Conservation (phyloP, 2,113 vertebrate species). For the Neofelis nebulosa region DNA sequence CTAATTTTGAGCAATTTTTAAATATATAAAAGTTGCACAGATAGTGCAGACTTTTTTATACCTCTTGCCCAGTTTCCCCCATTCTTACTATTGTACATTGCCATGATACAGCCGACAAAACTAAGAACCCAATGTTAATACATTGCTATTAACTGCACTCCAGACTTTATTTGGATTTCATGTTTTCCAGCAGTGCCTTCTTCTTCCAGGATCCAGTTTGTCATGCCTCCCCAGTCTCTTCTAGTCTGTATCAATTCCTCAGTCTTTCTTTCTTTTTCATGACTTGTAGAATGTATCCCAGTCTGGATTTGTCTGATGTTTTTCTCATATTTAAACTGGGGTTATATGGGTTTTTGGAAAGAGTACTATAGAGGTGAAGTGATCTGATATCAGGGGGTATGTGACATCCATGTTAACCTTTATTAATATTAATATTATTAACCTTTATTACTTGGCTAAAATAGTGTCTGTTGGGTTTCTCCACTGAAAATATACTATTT, state of each 20-base stretch:
- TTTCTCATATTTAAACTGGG: not conserved
- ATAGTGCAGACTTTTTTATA: not conserved
- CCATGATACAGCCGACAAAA: not conserved
- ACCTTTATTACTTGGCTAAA: not conserved
- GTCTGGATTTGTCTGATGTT: not conserved
- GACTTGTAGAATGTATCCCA: not conserved
- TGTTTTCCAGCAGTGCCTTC: not conserved
- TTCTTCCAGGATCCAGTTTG: not conserved
- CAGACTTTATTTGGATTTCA: conserved; percentile 26
- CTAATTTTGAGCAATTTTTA: conserved; percentile 30
- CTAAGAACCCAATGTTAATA: not conserved
- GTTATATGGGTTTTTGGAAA: not conserved
- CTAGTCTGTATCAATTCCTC: not conserved
- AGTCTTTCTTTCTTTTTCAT: not conserved
- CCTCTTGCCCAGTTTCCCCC: not conserved
- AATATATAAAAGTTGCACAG: not conserved
- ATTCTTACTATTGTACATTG: not conserved
- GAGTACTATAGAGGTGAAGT: not conserved
- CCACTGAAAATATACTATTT: not conserved
- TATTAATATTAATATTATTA: not conserved
- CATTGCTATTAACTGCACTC: not conserved
- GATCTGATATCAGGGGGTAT: not conserved
- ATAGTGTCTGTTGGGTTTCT: not conserved
- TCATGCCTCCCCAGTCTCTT: not conserved
- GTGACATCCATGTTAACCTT: not conserved